Evolutionary conservation across 2,888 invertebrate species (phyloP).

Genomic region (Pristionchus japonicus): DNA sequence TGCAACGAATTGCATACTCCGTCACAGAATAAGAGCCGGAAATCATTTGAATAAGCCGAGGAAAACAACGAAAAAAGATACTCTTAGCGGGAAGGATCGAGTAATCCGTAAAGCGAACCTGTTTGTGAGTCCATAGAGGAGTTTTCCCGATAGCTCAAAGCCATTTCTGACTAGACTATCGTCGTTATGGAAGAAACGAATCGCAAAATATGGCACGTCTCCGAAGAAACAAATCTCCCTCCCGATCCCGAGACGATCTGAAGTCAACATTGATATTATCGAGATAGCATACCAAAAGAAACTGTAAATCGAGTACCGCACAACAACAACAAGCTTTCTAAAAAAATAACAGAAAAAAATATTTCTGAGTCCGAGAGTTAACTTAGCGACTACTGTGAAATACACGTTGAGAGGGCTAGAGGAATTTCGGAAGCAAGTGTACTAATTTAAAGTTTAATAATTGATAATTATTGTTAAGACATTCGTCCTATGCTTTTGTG

Average conservation of each 20-base stretch:
- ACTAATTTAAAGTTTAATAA: not conserved
- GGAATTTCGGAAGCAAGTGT: too few relatives aligned
- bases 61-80: slow-evolving; percentile 32
- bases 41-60: not conserved
- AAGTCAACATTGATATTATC: not conserved
- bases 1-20: slow-evolving; percentile 2
- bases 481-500: not conserved
- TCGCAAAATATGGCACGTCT: not conserved
- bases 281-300: not conserved
- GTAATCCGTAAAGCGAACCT: slow-evolving; percentile 1
- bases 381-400: not conserved
- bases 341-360: not conserved
- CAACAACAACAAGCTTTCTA: not conserved
- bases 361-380: not conserved
- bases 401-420: too few relatives aligned
- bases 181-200: not conserved
- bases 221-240: not conserved
- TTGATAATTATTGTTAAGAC: not conserved
- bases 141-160: slow-evolving; percentile 33
- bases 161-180: slow-evolving; percentile 33
- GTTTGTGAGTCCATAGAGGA: slow-evolving; percentile 44
- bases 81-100: not conserved
- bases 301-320: not conserved
- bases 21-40: not conserved
- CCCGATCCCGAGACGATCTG: not conserved